phyloP scores from a whole-genome alignment of 2,113 vertebrate species.

The Chloebia gouldiae region DNA sequence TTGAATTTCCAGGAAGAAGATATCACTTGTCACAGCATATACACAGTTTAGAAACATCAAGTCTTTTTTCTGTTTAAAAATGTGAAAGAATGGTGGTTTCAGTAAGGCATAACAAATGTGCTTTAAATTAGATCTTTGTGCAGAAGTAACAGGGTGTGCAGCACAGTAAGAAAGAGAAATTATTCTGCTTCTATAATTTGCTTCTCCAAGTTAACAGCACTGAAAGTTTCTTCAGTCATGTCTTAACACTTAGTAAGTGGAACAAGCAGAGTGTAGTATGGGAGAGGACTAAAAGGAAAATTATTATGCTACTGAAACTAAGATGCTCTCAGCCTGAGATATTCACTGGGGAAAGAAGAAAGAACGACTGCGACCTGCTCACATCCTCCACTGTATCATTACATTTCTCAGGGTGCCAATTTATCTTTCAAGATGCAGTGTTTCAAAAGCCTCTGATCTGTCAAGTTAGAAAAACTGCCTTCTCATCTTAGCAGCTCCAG shows the following conservation, averaged over 20 bases:
- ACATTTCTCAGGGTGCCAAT: slow-evolving; percentile 2
- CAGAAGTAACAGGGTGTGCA: not conserved
- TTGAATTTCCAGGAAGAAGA: not conserved
- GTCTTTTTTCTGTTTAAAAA: not conserved
- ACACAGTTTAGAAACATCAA: not conserved
- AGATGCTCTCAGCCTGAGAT: not conserved
- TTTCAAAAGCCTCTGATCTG: slow-evolving; percentile 15
- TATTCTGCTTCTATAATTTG: not conserved
- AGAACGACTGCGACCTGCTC: not conserved
- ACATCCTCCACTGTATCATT: not conserved
- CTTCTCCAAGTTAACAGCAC: not conserved
- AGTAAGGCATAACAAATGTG: not conserved
- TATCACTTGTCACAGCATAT: not conserved
- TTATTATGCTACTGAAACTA: not conserved
- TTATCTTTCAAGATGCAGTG: not conserved
- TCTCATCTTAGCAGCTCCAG: not conserved
- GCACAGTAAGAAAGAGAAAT: slow-evolving; percentile 10
- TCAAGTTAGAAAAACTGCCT: not conserved
- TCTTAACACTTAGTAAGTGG: not conserved
- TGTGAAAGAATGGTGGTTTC: not conserved
- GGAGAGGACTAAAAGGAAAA: not conserved
- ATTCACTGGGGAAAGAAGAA: not conserved
- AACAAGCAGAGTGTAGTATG: not conserved
- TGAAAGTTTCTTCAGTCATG: not conserved
- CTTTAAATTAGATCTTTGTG: slow-evolving; percentile 25